Percentiles rank a stretch among this genome's conserved stretches.
Evolutionary conservation across 2,888 invertebrate species (phyloP).

Genomic region (Elegia similella): DNA sequence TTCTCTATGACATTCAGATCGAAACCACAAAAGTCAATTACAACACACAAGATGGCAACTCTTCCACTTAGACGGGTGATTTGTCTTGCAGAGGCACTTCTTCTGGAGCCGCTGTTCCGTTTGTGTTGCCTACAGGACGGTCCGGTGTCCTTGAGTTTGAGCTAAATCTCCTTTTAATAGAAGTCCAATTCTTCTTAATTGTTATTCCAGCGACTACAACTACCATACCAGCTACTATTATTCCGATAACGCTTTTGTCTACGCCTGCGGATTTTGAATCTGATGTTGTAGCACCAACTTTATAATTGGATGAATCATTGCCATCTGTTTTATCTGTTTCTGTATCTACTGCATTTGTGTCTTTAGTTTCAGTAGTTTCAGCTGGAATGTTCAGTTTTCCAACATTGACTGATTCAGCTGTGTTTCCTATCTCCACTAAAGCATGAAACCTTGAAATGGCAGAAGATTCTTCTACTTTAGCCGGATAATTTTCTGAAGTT

Average conservation of each 20-base stretch:
- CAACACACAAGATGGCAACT: constrained; percentile 24
- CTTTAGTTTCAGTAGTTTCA: constrained; percentile 29
- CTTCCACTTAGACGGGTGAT: constrained; percentile 55
- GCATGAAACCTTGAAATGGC: constrained; percentile 9
- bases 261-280: constrained; percentile 67
- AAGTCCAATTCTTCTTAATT: constrained; percentile 81
- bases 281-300: constrained; percentile 58
- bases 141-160: constrained; percentile 61
- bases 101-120: constrained; percentile 58
- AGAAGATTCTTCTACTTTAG: neutral
- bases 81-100: constrained; percentile 73
- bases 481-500: constrained; percentile 36
- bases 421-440: constrained; percentile 24
- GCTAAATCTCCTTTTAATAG: constrained; percentile 65
- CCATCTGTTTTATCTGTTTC: constrained; percentile 28
- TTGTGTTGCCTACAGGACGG: constrained; percentile 45
- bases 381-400: constrained; percentile 1
- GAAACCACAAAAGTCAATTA: constrained; percentile 49
- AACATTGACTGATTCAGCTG: neutral
- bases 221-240: constrained; percentile 78
- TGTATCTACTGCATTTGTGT: constrained; percentile 15
- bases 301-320: constrained; percentile 25
- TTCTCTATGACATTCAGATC: constrained; percentile 61
- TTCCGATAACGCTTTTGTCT: constrained; percentile 76
- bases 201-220: constrained; percentile 77